Evolutionary conservation across 2,797 vertebrate genomes (phyloP).

Genomic region (Hydrophis major): DNA sequence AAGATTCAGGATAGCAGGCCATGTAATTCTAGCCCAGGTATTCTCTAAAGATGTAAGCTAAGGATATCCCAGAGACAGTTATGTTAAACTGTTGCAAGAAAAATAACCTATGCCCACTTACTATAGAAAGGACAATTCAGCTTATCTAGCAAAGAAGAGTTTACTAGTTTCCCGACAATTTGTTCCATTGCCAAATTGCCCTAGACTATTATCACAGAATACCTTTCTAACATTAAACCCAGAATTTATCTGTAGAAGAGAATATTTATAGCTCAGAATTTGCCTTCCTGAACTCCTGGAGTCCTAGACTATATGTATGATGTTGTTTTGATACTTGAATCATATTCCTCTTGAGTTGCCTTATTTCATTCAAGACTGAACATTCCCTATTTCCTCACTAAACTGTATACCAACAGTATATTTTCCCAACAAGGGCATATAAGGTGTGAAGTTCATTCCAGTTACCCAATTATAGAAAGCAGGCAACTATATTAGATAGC

Average conservation of each 20-base stretch:
- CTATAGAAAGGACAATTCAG: neutral
- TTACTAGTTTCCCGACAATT: neutral
- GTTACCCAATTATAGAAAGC: neutral
- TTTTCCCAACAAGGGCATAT: neutral
- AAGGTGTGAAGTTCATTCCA: neutral
- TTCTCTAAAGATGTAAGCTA: neutral
- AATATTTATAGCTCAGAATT: neutral
- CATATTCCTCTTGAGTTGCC: neutral
- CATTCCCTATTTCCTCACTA: neutral
- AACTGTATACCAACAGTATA: neutral
- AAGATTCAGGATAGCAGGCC: neutral
- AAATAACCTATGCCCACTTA: neutral
- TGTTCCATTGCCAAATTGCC: neutral
- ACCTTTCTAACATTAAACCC: neutral
- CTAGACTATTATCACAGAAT: neutral
- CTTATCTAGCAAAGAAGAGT: neutral
- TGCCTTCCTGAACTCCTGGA: neutral
- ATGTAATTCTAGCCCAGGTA: neutral
- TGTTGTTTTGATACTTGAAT: neutral
- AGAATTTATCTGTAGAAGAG: neutral
- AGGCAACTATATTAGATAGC: neutral
- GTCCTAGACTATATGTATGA: neutral
- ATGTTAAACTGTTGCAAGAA: neutral
- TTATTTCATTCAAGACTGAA: neutral
- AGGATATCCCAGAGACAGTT: neutral